phyloP scores from a whole-genome alignment of 2,797 vertebrate species.

The Enteromius viviparus region DNA sequence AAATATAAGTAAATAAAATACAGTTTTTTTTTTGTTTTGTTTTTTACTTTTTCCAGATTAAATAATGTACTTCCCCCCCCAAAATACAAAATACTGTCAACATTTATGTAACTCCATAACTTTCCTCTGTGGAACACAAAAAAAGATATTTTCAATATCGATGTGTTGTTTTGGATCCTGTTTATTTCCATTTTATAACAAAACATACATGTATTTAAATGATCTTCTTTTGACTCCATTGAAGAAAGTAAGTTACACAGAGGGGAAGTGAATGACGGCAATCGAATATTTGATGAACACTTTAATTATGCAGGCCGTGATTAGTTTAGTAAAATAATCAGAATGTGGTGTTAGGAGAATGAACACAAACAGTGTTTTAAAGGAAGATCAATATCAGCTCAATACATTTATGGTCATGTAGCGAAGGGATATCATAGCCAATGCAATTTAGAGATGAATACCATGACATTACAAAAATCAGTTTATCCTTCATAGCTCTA shows the following conservation, averaged over 20 bases:
- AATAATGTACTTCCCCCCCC: not conserved
- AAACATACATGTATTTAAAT: not conserved
- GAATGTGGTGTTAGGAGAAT: not conserved
- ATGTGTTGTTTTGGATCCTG: not conserved
- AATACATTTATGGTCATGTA: slow-evolving; percentile 1
- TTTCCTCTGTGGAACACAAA: not conserved
- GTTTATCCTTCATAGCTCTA: not conserved
- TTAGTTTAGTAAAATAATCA: not conserved
- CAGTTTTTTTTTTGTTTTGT: not conserved
- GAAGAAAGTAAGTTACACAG: not conserved
- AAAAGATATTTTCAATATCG: not conserved
- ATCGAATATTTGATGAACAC: not conserved
- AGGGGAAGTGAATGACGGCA: not conserved
- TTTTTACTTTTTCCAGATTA: not conserved
- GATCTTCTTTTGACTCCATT: not conserved
- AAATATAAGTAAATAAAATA: not conserved
- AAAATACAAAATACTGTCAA: not conserved
- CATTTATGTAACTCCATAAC: not conserved
- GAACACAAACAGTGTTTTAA: not conserved
- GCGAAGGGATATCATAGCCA: not conserved
- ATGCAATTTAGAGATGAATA: slow-evolving; percentile 1
- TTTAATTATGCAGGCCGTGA: not conserved
- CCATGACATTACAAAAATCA: not conserved
- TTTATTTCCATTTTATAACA: not conserved
- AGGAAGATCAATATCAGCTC: not conserved